Evolutionary conservation across 2,113 vertebrate species (phyloP), one percentile per base, ranked within the genome.

Genomic region (Eublepharis macularius): DNA sequence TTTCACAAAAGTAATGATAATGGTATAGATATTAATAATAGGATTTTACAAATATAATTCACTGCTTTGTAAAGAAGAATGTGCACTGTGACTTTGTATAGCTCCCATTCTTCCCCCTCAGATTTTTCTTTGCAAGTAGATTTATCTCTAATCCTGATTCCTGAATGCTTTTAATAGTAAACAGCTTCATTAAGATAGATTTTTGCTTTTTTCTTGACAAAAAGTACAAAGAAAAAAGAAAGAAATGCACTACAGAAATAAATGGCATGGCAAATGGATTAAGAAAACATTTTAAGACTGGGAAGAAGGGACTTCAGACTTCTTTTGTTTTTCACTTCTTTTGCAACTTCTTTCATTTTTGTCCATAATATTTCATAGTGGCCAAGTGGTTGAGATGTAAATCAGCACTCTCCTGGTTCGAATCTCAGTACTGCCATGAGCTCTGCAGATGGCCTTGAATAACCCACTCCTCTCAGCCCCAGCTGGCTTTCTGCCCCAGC

Each of bases 181-280:
- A 86, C 12, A 82, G 76, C 87, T 90, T 84, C 76, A 74, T 88
- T 84, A 80, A 82, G 69, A 88, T 87, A 92, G 88, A 88, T 86
- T 74, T 45, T 29, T 63, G 60, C 21, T 14, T 68, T 82, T 86
- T 79, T 75, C 80, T 86, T 29, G 36, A 74, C 26, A 54, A 81
- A 88, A 84, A 51, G 51, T 41, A 70, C 0, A 4, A 32, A 60
- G 79, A 45, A n/a, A 5, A 49, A 66, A 65, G 21, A 70, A 91
- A 63, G 34, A 29, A 32, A 80, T 75, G 51, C 69, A 51, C 34
- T 54, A 41, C 16, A 81, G 34, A 65, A 66, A 75, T 47, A 74
- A 86, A 74, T 65, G 14, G 49, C 85, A 69, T 4, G 6, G n/a
- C 14, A 81, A 90, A 82, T 16, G 79, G 63, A 87, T 45, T 34